These are phyloP conservation scores for Pachliopta kotzebuea DNA, from an alignment of 2,888 invertebrate species.

Conservation along the genomic window DNA sequence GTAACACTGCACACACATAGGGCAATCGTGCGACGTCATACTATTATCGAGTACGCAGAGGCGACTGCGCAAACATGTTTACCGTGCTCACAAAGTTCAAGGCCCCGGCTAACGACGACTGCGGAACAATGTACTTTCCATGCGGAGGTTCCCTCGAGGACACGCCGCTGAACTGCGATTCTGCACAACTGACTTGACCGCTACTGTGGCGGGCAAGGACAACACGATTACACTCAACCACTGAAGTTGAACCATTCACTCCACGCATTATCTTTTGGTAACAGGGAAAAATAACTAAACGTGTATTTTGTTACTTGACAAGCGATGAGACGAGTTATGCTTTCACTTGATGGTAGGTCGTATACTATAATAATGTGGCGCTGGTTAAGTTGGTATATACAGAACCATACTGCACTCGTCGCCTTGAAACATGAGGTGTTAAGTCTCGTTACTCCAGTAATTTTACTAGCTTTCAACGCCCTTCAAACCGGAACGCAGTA, in stretches of 20 bases:
- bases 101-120: conserved; percentile 60
- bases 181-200: conserved; percentile 29
- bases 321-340: too few relatives aligned
- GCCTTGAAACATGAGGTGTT: too few relatives aligned
- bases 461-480: too few relatives aligned
- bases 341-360: too few relatives aligned
- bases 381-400: too few relatives aligned
- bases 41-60: conserved; percentile 66
- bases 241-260: neutral
- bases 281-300: too few relatives aligned
- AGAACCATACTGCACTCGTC: too few relatives aligned
- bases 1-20: conserved; percentile 34
- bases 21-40: conserved; percentile 55
- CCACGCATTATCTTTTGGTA: too few relatives aligned
- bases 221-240: conserved; percentile 9
- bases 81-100: conserved; percentile 72
- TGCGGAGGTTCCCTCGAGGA: conserved; percentile 49
- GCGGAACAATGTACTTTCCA: conserved; percentile 57
- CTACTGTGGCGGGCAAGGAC: conserved; percentile 22
- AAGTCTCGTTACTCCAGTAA: too few relatives aligned
- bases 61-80: conserved; percentile 75
- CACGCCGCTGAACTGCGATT: conserved; percentile 34
- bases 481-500: too few relatives aligned
- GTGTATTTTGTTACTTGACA: too few relatives aligned
- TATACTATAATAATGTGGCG: too few relatives aligned